Evolutionary conservation across 2,888 invertebrate genomes (phyloP).

Genomic region (Chalcis sispes): DNA sequence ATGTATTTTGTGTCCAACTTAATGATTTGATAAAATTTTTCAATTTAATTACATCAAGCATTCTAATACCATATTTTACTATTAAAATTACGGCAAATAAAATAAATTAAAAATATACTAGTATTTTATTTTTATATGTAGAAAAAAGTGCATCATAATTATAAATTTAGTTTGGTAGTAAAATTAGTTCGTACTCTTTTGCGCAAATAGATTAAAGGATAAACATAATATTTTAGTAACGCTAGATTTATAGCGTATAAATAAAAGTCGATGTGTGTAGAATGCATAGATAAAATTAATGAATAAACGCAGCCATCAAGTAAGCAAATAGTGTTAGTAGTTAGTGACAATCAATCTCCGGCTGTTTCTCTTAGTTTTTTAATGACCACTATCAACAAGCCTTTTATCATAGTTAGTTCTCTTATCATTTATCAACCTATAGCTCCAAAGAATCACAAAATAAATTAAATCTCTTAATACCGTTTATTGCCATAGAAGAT

Average conservation of each 20-base stretch:
- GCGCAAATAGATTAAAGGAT: constrained; percentile 40
- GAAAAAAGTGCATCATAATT: no score
- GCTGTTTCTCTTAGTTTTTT: constrained; percentile 60
- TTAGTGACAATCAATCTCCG: constrained; percentile 58
- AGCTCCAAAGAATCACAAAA: constrained; percentile 65
- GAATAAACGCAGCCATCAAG: constrained; percentile 53
- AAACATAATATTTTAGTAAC: constrained; percentile 40
- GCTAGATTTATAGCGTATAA: constrained; percentile 40
- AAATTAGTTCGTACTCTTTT: constrained; percentile 46
- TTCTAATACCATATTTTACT: no score
- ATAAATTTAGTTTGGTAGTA: background rate
- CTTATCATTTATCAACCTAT: constrained; percentile 65
- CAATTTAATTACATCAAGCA: no score
- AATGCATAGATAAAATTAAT: no score
- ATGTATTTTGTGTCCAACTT: no score
- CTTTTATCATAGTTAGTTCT: constrained; percentile 65
- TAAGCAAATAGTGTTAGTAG: constrained; percentile 42
- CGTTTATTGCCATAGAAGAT: constrained; percentile 61
- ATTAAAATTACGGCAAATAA: no score
- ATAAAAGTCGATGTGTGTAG: constrained; percentile 25
- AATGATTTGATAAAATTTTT: no score
- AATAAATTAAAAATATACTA: no score
- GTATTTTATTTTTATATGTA: no score
- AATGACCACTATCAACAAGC: constrained; percentile 63
- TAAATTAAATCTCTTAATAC: constrained; percentile 71